Conservation (phyloP, 2,113 vertebrate genomes). For the Equus quagga region DNA sequence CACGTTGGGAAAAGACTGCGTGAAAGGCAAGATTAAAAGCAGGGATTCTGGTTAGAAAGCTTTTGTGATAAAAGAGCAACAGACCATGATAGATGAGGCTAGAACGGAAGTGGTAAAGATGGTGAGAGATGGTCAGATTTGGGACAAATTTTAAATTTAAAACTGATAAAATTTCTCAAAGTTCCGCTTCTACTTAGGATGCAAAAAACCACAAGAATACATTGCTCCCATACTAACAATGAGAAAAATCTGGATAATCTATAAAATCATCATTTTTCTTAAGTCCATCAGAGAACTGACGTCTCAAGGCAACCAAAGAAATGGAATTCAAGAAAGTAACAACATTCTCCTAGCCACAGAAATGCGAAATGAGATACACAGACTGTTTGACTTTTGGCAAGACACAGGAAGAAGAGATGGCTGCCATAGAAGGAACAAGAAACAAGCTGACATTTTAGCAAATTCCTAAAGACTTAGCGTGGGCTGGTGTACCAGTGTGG, state of each 20-base stretch:
- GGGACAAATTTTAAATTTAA: not conserved
- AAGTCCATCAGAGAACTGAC: conserved; percentile 17
- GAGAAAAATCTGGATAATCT: not conserved
- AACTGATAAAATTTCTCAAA: not conserved
- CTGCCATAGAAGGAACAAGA: not conserved
- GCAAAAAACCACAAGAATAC: not conserved
- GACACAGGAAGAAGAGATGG: not conserved
- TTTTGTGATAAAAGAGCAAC: not conserved
- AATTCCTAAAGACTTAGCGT: not conserved
- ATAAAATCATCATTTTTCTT: not conserved
- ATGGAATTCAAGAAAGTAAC: not conserved
- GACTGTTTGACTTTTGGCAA: not conserved
- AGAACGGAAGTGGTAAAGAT: not conserved
- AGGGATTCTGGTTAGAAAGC: not conserved
- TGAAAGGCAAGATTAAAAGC: not conserved
- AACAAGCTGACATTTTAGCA: not conserved
- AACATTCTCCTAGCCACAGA: not conserved
- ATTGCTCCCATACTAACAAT: not conserved
- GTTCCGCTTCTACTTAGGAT: not conserved
- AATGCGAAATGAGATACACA: not conserved
- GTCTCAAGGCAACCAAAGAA: conserved; percentile 20
- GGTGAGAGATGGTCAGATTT: not conserved
- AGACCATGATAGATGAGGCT: not conserved
- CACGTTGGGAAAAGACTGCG: not conserved
- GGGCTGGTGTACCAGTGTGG: not conserved